Base-by-base conservation (phyloP, 2,113 vertebrate species). In the Antechinus flavipes region DNA sequence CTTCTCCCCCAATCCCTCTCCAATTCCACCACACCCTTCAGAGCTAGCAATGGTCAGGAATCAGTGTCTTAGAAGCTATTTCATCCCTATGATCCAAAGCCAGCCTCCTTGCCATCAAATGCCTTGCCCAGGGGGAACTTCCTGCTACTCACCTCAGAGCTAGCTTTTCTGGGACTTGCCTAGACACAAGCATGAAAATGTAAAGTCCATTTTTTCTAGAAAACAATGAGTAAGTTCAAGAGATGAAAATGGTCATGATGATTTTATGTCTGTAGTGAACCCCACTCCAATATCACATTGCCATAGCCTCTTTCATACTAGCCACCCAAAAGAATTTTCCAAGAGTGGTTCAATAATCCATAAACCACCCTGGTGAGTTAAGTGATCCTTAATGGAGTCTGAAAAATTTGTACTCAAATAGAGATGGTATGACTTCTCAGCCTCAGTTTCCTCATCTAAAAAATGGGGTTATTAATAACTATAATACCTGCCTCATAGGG, bases 401-500 rank as follows among this genome's bases (percentile, higher is more conserved):
- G 42, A 93, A 49, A 96, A 52, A 93, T 11, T 42, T 52, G 14
- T 93, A 22, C 55, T 53, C n/a, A 92, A 94, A 94, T n/a, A 89
- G 46, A 50, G 12, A 10, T 90, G 68, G 50, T 91, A 50, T 22
- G 9, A 61, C 46, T 76, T 90, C 47, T 61, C 24, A 76, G 25
- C 24, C 61, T 96, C 84, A 22, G 52, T 93, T 92, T 97, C 89
- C 49, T 90, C 35, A 46, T 50, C 47, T 90, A 25, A 42, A 90
- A 68, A 93, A 93, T 91, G 42, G 47, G 22, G 23, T 55, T 91
- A 84, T 76, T 76, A 76, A 42, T 84, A 8, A 42, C 68, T 22
- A 91, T n/a, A 12, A 92, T n/a, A n/a, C 30, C 42, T 91, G 9
- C 50, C 26, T 93, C 53, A 76, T 26, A 90, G 16, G 1, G 2